Evolutionary conservation across 53 echinoderm and acorn worm genomes (phyloP), one percentile per base, ranked within the genome.

Genomic region (Glandiceps talaboti): DNA sequence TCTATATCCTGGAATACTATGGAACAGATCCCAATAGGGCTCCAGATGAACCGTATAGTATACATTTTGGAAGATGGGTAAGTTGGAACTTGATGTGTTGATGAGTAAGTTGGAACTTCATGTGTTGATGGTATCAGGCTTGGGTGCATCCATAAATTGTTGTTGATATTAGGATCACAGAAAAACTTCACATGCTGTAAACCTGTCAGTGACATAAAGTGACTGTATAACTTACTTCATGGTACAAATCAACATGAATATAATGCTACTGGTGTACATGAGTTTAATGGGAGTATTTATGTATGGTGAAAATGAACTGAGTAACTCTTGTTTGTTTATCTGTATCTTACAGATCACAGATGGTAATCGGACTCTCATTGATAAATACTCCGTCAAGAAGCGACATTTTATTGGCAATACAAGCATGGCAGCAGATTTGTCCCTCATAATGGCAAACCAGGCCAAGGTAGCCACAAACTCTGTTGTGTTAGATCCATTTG

Each of bases 391-490:
- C 29, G 91, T 97, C 33, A 97, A 97, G 85, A 97, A 86, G 74
- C 85, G 97, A 14, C 97, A 97, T 76, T 97, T 97, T 77, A 97
- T 97, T 31, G 97, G 97, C 33, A 97, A 93, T 85, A 97, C 97
- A 82, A 91, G 91, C 78, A 97, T 97, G 97, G 97, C 92, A 77
- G 91, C 97, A 14, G 86, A 84, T 0, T 88, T 97, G 30, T 93
- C 97, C 30, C 85, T 97, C 20, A 85, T 97, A 33, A 97, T 97
- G 97, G 89, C 93, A 12, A 97, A 97, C 82, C 91, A 91, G 81
- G 97, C 87, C 14, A 80, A 79, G 31, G 81, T 91, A n/a, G 78
- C 14, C 1, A 83, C 88, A 14, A 86, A 90, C 33, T 32, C 74
- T 31, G 75, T 97, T 72, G 85, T 93, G 32, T 91, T 87, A 84